Evolutionary conservation across 1,140 invertebrate genomes (phyloP).

Genomic region (Potamilus streckersoni): DNA sequence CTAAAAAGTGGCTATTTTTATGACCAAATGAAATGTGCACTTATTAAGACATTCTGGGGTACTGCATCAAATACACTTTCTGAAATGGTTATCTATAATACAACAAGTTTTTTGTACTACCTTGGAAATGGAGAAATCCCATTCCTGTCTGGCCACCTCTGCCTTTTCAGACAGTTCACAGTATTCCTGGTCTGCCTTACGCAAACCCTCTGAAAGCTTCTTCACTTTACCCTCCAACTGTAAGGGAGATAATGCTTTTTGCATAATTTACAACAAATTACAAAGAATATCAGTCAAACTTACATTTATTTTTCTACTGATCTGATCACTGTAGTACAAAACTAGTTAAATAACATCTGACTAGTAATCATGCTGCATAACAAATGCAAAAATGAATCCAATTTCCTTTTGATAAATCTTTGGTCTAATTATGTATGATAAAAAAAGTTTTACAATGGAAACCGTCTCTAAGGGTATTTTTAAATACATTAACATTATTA

Average conservation of each 20-base stretch:
- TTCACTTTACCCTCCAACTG: conserved; percentile 87
- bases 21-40: too few relatives aligned
- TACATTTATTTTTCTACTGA: too few relatives aligned
- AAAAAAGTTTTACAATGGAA: background rate
- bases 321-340: background rate
- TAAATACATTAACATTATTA: background rate
- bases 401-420: too few relatives aligned
- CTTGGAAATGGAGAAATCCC: conserved; percentile 88
- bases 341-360: background rate
- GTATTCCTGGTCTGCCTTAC: conserved; percentile 93
- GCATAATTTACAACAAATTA: too few relatives aligned
- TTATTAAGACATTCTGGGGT: background rate
- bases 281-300: too few relatives aligned
- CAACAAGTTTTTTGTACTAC: conserved; percentile 25
- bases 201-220: conserved; percentile 90
- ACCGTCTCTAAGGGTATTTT: background rate
- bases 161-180: conserved; percentile 90
- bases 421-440: background rate
- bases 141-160: conserved; percentile 89
- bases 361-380: background rate
- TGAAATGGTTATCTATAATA: background rate
- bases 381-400: too few relatives aligned
- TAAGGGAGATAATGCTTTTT: conserved; percentile 23
- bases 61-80: background rate
- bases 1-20: too few relatives aligned